These are phyloP conservation scores for Eretmocerus hayati DNA, from an alignment of 2,888 invertebrate species.

Conservation along the genomic window DNA sequence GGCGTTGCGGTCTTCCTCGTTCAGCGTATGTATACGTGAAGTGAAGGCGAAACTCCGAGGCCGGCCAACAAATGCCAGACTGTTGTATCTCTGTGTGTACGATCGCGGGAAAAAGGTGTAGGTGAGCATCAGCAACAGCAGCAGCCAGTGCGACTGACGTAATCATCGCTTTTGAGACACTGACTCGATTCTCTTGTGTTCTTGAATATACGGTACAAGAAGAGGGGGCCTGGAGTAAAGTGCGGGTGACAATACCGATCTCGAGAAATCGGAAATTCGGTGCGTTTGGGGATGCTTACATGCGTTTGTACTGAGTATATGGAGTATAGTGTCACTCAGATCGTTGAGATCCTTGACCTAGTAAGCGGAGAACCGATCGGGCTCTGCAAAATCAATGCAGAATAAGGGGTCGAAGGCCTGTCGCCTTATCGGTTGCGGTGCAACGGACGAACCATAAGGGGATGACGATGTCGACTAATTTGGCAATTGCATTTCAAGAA, in stretches of 20 bases:
- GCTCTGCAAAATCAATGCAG: background rate
- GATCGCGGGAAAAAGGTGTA: background rate
- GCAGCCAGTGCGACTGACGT: constrained; percentile 17
- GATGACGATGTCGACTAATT: no score
- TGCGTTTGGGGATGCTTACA: no score
- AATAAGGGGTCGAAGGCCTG: constrained; percentile 14
- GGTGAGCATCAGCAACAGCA: background rate
- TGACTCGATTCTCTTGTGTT: no score
- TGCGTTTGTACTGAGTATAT: background rate
- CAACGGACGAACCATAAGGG: no score
- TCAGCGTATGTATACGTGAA: background rate
- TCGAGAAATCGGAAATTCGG: background rate
- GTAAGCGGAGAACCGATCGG: constrained; percentile 14
- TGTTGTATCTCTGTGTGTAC: background rate
- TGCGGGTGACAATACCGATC: no score
- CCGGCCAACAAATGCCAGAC: background rate
- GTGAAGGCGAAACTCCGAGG: constrained; percentile 10
- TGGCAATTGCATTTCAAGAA: no score
- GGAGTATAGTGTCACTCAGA: background rate
- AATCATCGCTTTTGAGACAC: constrained; percentile 18
- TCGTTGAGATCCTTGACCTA: constrained; percentile 20
- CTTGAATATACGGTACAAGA: no score
- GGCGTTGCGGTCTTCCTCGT: background rate
- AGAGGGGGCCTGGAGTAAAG: no score
- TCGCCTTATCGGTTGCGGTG: constrained; percentile 14